Conservation (phyloP, 2,888 invertebrate species). For the Ischnura elegans region DNA sequence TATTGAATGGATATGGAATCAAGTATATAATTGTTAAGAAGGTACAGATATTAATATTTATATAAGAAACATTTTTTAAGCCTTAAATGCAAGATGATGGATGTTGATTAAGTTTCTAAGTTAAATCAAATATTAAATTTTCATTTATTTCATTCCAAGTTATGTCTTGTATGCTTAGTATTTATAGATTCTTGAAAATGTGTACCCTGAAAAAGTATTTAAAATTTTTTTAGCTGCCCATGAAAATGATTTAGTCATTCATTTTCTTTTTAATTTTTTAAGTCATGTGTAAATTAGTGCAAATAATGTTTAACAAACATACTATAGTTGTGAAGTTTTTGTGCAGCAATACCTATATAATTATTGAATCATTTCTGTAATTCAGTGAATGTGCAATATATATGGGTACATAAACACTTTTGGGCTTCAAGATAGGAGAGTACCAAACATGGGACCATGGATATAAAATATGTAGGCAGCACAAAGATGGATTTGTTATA, state of each 20-base stretch:
- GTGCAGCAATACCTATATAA: background rate
- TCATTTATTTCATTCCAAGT: background rate
- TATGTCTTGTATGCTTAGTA: no score
- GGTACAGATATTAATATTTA: no score
- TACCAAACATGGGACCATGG: background rate
- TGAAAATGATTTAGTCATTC: no score
- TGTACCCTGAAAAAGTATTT: background rate
- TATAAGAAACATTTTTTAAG: no score
- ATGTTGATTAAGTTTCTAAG: background rate
- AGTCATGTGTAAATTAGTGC: no score
- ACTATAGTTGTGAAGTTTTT: background rate
- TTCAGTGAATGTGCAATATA: background rate
- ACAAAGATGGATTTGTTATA: background rate
- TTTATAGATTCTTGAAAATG: background rate
- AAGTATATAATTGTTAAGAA: no score
- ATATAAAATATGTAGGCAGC: background rate
- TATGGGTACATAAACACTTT: background rate
- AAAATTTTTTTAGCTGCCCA: no score
- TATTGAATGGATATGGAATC: no score
- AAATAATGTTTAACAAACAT: background rate
- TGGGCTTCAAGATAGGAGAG: background rate
- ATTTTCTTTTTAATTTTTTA: background rate
- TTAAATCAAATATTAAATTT: background rate
- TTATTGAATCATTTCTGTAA: background rate
- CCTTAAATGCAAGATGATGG: no score